Evolutionary conservation across 2,797 vertebrate genomes (phyloP).

Genomic region (Phataginus tricuspis): DNA sequence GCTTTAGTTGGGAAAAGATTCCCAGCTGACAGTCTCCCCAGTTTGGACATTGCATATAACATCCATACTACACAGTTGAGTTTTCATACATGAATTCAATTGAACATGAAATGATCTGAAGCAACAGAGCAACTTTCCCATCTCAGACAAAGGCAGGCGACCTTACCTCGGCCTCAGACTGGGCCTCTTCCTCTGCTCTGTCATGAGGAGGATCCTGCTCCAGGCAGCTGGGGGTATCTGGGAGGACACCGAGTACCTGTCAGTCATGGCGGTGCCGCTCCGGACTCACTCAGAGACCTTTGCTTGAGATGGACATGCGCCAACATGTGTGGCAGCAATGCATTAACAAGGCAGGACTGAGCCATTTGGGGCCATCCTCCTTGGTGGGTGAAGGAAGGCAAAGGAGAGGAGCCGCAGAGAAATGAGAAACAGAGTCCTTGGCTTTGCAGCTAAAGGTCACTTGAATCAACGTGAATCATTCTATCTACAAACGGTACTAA

Average conservation of each 20-base stretch:
- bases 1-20: background rate
- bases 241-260: background rate
- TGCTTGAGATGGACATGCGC: background rate
- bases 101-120: background rate
- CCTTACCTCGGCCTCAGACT: background rate
- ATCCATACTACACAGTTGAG: background rate
- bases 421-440: background rate
- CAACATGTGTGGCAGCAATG: background rate
- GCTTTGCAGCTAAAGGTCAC: background rate
- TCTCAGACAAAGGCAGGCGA: background rate
- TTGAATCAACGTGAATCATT: background rate
- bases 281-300: background rate
- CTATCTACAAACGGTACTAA: background rate
- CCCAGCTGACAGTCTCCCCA: background rate
- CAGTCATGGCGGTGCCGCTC: background rate
- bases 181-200: background rate
- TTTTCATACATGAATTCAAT: no score
- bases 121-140: background rate
- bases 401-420: background rate
- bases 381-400: background rate
- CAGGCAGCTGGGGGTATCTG: background rate
- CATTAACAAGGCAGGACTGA: background rate
- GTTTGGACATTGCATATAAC: background rate
- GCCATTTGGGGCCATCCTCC: background rate
- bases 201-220: background rate